Evolutionary conservation across 2,888 invertebrate genomes (phyloP).

Genomic region (Melanchra persicariae): DNA sequence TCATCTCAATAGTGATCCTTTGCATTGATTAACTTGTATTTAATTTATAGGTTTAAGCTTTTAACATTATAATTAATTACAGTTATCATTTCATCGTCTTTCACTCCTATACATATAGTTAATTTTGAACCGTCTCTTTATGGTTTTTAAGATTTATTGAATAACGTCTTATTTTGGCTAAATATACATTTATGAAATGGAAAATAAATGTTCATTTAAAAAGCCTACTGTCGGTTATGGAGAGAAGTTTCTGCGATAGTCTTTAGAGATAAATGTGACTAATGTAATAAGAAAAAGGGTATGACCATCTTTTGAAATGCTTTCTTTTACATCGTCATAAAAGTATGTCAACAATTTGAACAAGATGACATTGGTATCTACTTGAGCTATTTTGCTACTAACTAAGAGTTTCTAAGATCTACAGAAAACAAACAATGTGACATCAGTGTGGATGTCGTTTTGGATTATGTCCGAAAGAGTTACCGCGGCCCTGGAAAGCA

Average conservation of each 20-base stretch:
- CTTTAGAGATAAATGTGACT: not conserved
- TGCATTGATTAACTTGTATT: constrained; percentile 25
- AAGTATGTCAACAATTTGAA: not conserved
- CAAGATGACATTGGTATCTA: not conserved
- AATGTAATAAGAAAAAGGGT: not conserved
- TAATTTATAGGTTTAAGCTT: constrained; percentile 45
- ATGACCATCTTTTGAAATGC: not conserved
- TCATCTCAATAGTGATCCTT: constrained; percentile 31
- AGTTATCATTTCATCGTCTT: constrained; percentile 36
- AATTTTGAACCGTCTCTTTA: constrained; percentile 12
- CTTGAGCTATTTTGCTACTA: not conserved
- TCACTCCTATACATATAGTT: constrained; percentile 40
- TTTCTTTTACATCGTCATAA: not conserved
- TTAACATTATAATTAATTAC: constrained; percentile 48
- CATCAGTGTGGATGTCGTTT: too few relatives aligned
- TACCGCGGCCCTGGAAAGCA: too few relatives aligned
- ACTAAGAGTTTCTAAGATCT: not conserved
- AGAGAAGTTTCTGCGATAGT: not conserved
- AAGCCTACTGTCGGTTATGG: not conserved
- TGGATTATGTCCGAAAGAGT: too few relatives aligned
- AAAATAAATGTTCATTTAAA: not conserved
- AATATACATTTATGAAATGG: not conserved
- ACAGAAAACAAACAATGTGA: not conserved
- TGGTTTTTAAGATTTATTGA: constrained; percentile 35
- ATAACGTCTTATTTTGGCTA: not conserved